Evolutionary conservation across 2,113 vertebrate species (phyloP), one percentile per base, ranked within the genome.

Genomic region (Tragulus kanchil): DNA sequence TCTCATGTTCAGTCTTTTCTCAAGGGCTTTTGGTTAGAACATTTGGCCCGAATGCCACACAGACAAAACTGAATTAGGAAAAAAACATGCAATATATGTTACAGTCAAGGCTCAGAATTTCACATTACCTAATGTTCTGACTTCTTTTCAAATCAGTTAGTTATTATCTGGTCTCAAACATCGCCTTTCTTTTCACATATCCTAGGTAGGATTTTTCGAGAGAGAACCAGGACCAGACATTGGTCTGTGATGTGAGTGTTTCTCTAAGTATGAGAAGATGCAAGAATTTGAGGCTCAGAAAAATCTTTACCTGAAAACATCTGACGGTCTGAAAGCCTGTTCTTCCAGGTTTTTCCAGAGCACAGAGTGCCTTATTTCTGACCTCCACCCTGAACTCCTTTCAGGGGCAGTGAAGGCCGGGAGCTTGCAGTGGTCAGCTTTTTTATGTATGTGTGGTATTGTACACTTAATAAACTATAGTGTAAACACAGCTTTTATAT

Each of bases 11-110:
- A 36, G 62, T 73, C 83, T 98, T 96, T 93, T 89, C 98, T 94
- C 97, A 85, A 87, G 97, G 97, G 97, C 73, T 96, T 97, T 98
- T 45, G 45, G 86, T 97, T 94, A 98, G 98, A 98, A 98, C 96
- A 97, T 97, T 98, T 97, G 96, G 95, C 93, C 11, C 14, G 79
- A 89, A 98, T 88, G 62, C 62, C 73, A 81, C 77, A 96, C 84
- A 90, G 95, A 97, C 93, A 89, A 97, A 96, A 97, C 83, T 58
- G 86, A 97, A 96, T 94, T 98, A 94, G 79, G 95, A 71, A 93
- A 89, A 95, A 96, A 94, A 73, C 92, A 96, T 77, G 86, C 42
- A 94, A 93, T 97, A 31, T 95, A 96, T 89, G 89, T 95, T 97
- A 86, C 48, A 96, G 89, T 97, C 85, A 79, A 93, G 91, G 84